Evolutionary conservation across 2,888 invertebrate genomes (phyloP), one percentile per base, ranked within the genome.

Genomic region (Hemistola chrysoprasaria): DNA sequence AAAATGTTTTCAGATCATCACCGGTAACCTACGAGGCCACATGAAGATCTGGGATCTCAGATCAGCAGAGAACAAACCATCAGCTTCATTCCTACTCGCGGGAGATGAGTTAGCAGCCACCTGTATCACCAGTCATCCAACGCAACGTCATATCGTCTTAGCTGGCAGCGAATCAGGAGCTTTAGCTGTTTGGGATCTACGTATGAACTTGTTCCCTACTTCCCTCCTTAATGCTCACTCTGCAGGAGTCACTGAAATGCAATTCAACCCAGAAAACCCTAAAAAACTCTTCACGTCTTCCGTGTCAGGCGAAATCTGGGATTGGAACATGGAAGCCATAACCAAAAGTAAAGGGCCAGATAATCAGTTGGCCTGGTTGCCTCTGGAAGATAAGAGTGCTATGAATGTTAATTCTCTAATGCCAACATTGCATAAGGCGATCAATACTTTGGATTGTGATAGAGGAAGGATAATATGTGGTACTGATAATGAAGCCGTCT

Each of bases 21-120:
- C 95, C 0, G 95, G 96, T 8, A 97, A 97, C 76, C 87, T 95
- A n/a, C 85, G 95, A 67, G 97, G 97, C 0, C 95, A 96, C 62
- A 93, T 98, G 90, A 97, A 97, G 74, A 92, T 97, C 42, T 97
- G 96, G 93, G 98, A 98, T 72, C 79, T 96, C 5, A 90, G 96
- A 48, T 90, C 90, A 20, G 75, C 90, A 6, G 81, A 86, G 1
- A 90, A 93, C 59, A 90, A 91, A 47, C 93, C 95, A 1, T 83
- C 90, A 0, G 91, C 91, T 25, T 92, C 93, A 23, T 95, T 97
- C 64, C 91, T 94, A 62, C 85, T 95, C 40, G 94, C 93, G 20
- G 94, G 94, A 0, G 94, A 94, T 50, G 92, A 92, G 81, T 90
- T 92, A 47, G 93, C 92, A 32, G 94, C 95, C 0, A 94, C 93